Evolutionary conservation across 2,113 vertebrate species (phyloP).

Genomic region (Oncorhynchus kisutch): DNA sequence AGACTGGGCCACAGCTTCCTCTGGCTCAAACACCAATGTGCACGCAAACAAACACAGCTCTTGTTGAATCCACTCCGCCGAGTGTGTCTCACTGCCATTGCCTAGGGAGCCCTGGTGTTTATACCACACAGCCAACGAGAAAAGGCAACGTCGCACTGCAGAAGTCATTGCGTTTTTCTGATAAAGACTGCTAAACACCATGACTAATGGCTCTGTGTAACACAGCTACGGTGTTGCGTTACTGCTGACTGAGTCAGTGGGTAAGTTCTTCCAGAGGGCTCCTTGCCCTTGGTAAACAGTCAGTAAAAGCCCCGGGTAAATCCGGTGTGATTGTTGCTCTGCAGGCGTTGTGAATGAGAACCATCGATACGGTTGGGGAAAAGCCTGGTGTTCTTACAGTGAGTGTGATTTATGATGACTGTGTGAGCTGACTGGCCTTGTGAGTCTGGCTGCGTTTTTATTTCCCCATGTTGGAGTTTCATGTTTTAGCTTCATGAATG

Average conservation of each 20-base stretch:
- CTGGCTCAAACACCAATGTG: neutral
- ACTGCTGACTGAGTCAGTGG: constrained; percentile 51
- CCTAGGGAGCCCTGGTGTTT: neutral
- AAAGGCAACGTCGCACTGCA: no score
- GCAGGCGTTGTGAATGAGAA: constrained; percentile 36
- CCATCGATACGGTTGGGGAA: constrained; percentile 43
- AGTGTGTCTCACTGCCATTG: no score
- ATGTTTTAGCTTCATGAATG: neutral
- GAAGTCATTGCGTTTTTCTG: no score
- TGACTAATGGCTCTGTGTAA: neutral
- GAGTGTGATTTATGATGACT: constrained; percentile 41
- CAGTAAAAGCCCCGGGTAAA: constrained; percentile 51
- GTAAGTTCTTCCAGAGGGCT: constrained; percentile 37
- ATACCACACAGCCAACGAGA: neutral
- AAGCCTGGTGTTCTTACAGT: constrained; percentile 24
- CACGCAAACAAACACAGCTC: neutral
- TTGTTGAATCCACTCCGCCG: neutral
- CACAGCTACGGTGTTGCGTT: constrained; percentile 8
- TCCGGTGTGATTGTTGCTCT: constrained; percentile 38
- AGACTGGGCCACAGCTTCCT: neutral
- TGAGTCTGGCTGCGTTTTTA: constrained; percentile 1
- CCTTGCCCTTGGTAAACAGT: constrained; percentile 72
- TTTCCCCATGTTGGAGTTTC: constrained; percentile 4
- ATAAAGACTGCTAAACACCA: neutral
- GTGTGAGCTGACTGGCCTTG: constrained; percentile 26